These are phyloP conservation scores for Melanargia galathea DNA, from an alignment of 2,888 invertebrate species.

Conservation along the genomic window DNA sequence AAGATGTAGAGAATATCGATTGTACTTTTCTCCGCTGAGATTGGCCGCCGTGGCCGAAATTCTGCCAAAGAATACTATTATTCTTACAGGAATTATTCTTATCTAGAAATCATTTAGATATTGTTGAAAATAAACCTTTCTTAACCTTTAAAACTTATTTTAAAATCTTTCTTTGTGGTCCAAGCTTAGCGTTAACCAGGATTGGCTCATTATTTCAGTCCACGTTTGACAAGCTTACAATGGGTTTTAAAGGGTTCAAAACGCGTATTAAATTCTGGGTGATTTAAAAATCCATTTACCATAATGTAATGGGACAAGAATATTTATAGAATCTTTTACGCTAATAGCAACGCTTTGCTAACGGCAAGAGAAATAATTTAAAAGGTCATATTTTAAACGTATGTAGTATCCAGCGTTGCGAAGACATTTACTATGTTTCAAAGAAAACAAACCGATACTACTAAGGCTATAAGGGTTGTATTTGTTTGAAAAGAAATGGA, in stretches of 20 bases:
- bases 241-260: not conserved
- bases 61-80: too few species aligned
- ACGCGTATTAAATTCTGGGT: not conserved
- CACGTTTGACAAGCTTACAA: not conserved
- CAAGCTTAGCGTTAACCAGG: not conserved
- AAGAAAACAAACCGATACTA: not conserved
- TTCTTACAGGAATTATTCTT: too few species aligned
- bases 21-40: too few species aligned
- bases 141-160: too few species aligned
- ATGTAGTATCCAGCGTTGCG: constrained; percentile 22
- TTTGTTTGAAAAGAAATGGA: not conserved
- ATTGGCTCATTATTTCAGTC: too few species aligned
- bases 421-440: not conserved
- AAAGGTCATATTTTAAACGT: constrained; percentile 34
- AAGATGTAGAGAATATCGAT: too few species aligned
- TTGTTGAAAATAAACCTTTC: too few species aligned
- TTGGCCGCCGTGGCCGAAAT: too few species aligned
- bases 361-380: constrained; percentile 36
- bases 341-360: constrained; percentile 38
- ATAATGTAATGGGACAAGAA: constrained; percentile 22
- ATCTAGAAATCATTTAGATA: too few species aligned
- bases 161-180: too few species aligned
- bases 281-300: constrained; percentile 19
- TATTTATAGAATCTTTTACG: constrained; percentile 33
- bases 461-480: not conserved